phyloP scores from a whole-genome alignment of 2,113 vertebrate genomes.

The Eleginops maclovinus region DNA sequence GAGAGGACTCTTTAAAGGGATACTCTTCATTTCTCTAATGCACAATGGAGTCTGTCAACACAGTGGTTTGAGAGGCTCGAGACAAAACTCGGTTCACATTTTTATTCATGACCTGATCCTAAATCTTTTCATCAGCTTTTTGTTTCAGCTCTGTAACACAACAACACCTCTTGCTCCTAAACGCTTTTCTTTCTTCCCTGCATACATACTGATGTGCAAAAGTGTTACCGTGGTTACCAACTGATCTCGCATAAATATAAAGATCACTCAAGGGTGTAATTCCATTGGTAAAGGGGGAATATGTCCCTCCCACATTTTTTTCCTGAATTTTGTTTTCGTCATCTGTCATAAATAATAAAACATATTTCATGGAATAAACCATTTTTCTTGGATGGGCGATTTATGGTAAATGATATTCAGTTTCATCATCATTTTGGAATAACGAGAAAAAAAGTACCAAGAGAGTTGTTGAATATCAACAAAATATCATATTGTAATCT shows the following conservation, averaged over 20 bases:
- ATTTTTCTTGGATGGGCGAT: background rate
- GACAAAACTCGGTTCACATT: background rate
- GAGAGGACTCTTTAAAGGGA: too few relatives aligned
- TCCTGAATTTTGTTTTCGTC: background rate
- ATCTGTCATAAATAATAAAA: background rate
- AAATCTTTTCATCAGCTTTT: background rate
- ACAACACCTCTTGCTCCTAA: background rate
- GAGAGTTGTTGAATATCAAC: background rate
- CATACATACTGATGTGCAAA: background rate
- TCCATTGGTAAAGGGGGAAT: background rate
- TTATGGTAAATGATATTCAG: background rate
- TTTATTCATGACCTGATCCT: background rate
- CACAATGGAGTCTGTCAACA: too few relatives aligned
- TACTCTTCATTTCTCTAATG: too few relatives aligned
- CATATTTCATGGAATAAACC: background rate
- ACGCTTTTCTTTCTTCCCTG: background rate
- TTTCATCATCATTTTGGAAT: background rate
- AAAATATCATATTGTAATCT: background rate
- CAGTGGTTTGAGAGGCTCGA: too few relatives aligned
- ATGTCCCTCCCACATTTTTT: background rate
- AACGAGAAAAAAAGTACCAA: background rate
- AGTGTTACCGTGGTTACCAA: constrained; percentile 18
- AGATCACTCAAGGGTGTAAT: constrained; percentile 16
- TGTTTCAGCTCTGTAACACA: background rate
- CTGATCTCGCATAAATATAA: constrained; percentile 10